A percentile compares a stretch with the other conserved stretches of the same genome.
Conservation (phyloP, 2,113 vertebrate species). For the Saccopteryx leptura region DNA sequence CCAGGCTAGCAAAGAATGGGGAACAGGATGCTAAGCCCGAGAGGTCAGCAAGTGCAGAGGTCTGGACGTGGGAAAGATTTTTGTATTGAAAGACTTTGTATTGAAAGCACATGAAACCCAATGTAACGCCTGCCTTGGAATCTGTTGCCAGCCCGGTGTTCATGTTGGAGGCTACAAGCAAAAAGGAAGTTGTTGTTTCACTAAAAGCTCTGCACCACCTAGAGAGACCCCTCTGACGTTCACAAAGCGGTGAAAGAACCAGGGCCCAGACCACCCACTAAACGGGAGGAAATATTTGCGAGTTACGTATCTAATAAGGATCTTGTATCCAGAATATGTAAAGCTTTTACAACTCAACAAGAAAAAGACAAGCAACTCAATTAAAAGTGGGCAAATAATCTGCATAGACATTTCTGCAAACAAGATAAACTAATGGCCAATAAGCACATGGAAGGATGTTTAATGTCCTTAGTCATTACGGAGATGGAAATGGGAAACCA, state of each 20-base stretch:
- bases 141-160: background rate
- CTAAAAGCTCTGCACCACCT: background rate
- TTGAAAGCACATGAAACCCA: background rate
- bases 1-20: background rate
- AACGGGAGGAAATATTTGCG: background rate
- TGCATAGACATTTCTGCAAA: slow-evolving; percentile 18
- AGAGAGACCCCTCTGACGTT: background rate
- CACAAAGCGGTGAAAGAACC: background rate
- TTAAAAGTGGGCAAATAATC: background rate
- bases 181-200: background rate
- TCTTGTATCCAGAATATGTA: too few species aligned
- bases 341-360: background rate
- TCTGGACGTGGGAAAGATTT: background rate
- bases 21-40: too few species aligned
- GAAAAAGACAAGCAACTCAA: background rate
- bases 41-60: background rate
- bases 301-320: too few species aligned
- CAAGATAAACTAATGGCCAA: background rate
- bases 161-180: background rate
- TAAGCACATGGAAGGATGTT: background rate
- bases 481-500: background rate
- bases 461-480: background rate
- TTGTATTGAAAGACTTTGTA: background rate
- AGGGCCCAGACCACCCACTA: background rate
- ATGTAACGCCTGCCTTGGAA: background rate